Conservation (phyloP, 2,113 vertebrate species). For the Actinemys pallida region DNA sequence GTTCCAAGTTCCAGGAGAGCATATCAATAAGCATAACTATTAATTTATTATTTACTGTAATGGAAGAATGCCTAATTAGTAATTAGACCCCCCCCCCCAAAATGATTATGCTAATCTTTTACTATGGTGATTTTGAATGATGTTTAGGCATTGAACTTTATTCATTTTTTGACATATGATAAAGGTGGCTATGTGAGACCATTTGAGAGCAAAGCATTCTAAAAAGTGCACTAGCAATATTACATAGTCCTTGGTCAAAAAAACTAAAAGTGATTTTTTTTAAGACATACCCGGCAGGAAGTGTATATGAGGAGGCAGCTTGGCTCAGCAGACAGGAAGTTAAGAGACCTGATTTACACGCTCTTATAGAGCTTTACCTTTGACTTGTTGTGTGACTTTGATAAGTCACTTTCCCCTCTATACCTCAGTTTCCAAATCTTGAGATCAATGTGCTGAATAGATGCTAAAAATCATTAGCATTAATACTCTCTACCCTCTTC, state of each 20-base stretch:
- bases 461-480: not conserved
- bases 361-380: not conserved
- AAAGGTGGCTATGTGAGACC: not conserved
- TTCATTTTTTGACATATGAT: not conserved
- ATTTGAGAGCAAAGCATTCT: not conserved
- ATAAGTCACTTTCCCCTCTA: not conserved
- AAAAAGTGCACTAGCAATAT: not conserved
- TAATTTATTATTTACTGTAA: not conserved
- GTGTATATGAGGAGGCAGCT: not conserved
- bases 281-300: not conserved
- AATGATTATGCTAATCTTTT: not conserved
- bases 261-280: not conserved
- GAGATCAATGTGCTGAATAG: not conserved
- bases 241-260: not conserved
- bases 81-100: not conserved
- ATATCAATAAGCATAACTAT: not conserved
- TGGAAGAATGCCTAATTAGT: not conserved
- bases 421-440: not conserved
- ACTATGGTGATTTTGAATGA: not conserved
- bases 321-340: not conserved
- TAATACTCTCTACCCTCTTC: not conserved
- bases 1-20: not conserved
- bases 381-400: not conserved
- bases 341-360: not conserved
- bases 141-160: not conserved